Percentiles rank a stretch among this genome's conserved stretches.
Conservation (phyloP, 2,797 vertebrate genomes). For the Sebastes jordani region DNA sequence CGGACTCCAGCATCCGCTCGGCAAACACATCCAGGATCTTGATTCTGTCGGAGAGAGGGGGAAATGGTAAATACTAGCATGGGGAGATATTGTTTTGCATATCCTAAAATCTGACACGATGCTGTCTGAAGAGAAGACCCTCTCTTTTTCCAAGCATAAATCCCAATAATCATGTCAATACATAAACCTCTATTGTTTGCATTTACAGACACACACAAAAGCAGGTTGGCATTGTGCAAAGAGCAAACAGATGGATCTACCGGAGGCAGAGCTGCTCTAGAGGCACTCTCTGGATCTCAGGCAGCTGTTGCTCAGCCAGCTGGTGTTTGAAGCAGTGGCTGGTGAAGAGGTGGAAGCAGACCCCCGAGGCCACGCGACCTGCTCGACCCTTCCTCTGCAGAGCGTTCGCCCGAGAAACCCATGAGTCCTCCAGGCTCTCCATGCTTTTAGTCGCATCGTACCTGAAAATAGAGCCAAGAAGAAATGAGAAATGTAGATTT, state of each 20-base stretch:
- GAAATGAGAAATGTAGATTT: not conserved
- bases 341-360: constrained; percentile 98
- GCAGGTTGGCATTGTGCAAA: not conserved
- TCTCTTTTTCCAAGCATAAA: not conserved
- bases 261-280: constrained; percentile 96
- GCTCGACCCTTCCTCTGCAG: constrained; percentile 95
- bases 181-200: not conserved
- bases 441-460: constrained; percentile 96
- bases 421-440: constrained; percentile 97
- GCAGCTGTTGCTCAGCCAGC: constrained; percentile 91
- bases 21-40: constrained; percentile 96
- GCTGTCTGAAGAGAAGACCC: not conserved
- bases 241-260: constrained; percentile 69
- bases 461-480: constrained; percentile 63
- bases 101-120: not conserved
- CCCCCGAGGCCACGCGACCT: constrained; percentile 93
- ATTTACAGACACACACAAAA: constrained; percentile 1
- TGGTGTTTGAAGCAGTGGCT: constrained; percentile 93
- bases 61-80: not conserved
- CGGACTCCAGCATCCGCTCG: constrained; percentile 85
- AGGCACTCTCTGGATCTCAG: constrained; percentile 95
- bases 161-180: not conserved
- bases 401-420: constrained; percentile 93
- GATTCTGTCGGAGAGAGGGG: constrained; percentile 81
- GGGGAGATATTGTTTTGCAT: not conserved